phyloP scores from a whole-genome alignment of 2,888 invertebrate genomes.

The Arctia plantaginis region DNA sequence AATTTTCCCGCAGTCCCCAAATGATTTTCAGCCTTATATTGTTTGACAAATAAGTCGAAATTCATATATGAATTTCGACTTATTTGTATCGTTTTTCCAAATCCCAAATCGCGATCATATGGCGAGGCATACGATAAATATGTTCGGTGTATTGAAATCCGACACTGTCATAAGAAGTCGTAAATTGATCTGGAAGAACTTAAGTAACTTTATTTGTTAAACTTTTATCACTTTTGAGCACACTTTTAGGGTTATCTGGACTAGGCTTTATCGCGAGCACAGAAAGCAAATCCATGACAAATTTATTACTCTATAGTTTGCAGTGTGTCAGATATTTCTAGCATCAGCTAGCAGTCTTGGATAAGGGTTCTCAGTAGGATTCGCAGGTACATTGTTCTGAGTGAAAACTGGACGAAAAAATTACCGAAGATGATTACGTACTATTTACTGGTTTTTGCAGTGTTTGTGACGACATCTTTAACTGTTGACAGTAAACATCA shows the following conservation, averaged over 20 bases:
- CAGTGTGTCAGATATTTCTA: not conserved
- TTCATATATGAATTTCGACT: no score
- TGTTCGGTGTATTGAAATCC: conserved; percentile 82
- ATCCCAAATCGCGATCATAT: conserved; percentile 81
- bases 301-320: conserved; percentile 1
- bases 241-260: conserved; percentile 32
- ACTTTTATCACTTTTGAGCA: conserved; percentile 59
- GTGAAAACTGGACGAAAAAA: not conserved
- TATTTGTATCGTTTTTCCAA: conserved; percentile 69
- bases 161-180: conserved; percentile 78
- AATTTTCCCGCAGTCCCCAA: conserved; percentile 58
- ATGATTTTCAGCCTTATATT: conserved; percentile 66
- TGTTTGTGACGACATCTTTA: no score
- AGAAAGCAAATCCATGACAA: conserved; percentile 5
- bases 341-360: not conserved
- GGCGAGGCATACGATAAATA: conserved; percentile 78
- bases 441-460: not conserved
- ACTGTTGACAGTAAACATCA: no score
- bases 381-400: not conserved
- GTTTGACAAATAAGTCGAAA: conserved; percentile 59
- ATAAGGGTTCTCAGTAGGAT: not conserved
- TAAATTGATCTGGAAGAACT: conserved; percentile 73
- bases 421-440: not conserved
- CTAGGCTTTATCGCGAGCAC: conserved; percentile 16
- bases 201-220: conserved; percentile 69